Conservation (phyloP, 2,797 vertebrate species). For the Serranus cabrilla region DNA sequence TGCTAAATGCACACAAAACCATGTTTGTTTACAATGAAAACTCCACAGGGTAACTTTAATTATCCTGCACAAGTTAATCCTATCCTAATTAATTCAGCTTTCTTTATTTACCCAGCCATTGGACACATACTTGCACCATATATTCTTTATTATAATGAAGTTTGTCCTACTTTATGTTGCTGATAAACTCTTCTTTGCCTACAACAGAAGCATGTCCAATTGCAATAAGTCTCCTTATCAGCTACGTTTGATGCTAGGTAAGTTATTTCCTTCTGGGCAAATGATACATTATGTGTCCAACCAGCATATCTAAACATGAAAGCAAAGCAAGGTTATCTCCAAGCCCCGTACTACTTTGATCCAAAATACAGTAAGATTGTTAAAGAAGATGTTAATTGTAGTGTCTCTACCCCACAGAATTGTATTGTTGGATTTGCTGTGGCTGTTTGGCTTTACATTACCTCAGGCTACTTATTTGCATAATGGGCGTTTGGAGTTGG, state of each 20-base stretch:
- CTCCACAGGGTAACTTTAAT: constrained; percentile 41
- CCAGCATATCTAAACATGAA: constrained; percentile 71
- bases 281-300: constrained; percentile 50
- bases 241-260: constrained; percentile 49
- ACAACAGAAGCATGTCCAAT: constrained; percentile 69
- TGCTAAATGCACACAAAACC: constrained; percentile 25
- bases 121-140: constrained; percentile 21
- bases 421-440: constrained; percentile 79
- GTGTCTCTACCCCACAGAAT: constrained; percentile 69
- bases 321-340: constrained; percentile 71
- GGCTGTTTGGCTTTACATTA: constrained; percentile 81
- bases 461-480: constrained; percentile 84
- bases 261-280: constrained; percentile 54
- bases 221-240: constrained; percentile 62
- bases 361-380: constrained; percentile 61
- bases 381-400: constrained; percentile 80
- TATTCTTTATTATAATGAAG: constrained; percentile 26
- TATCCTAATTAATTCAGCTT: constrained; percentile 44
- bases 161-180: constrained; percentile 65
- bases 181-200: constrained; percentile 47
- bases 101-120: constrained; percentile 28
- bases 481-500: constrained; percentile 81
- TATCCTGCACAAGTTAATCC: constrained; percentile 40
- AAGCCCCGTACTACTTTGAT: constrained; percentile 73
- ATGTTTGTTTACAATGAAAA: constrained; percentile 43